These are phyloP conservation scores for Cyrtodaria siliqua DNA, from an alignment of 2,888 invertebrate genomes.

Conservation along the genomic window DNA sequence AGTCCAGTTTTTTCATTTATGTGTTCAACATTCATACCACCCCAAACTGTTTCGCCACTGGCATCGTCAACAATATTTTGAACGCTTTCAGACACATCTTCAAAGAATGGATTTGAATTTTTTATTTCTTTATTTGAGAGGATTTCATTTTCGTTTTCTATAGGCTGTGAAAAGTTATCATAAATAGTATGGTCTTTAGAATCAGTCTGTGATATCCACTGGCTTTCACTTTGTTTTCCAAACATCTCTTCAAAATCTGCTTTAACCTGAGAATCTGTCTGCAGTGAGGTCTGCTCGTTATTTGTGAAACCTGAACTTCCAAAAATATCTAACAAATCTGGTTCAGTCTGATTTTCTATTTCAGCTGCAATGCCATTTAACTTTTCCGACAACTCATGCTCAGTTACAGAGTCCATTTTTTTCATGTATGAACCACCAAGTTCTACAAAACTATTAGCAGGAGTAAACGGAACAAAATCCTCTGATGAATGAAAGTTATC, in stretches of 20 bases:
- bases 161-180: too few relatives aligned
- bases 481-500: conserved; percentile 2
- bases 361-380: conserved; percentile 21
- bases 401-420: neutral
- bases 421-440: conserved; percentile 29
- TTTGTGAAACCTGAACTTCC: neutral
- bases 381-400: conserved; percentile 22
- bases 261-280: conserved; percentile 3
- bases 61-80: too few relatives aligned
- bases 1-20: too few relatives aligned
- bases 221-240: neutral
- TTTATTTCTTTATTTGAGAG: too few relatives aligned
- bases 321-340: conserved; percentile 24
- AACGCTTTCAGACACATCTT: too few relatives aligned
- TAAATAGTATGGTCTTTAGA: too few relatives aligned
- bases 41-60: too few relatives aligned
- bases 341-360: conserved; percentile 15
- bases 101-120: too few relatives aligned
- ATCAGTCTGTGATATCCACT: too few relatives aligned
- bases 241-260: conserved; percentile 29
- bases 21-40: too few relatives aligned
- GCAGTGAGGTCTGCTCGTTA: neutral
- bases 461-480: conserved; percentile 81
- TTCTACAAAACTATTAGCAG: conserved; percentile 85
- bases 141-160: too few relatives aligned